Base-by-base conservation (phyloP, 2,888 invertebrate species). In the Morinoia aosen region DNA sequence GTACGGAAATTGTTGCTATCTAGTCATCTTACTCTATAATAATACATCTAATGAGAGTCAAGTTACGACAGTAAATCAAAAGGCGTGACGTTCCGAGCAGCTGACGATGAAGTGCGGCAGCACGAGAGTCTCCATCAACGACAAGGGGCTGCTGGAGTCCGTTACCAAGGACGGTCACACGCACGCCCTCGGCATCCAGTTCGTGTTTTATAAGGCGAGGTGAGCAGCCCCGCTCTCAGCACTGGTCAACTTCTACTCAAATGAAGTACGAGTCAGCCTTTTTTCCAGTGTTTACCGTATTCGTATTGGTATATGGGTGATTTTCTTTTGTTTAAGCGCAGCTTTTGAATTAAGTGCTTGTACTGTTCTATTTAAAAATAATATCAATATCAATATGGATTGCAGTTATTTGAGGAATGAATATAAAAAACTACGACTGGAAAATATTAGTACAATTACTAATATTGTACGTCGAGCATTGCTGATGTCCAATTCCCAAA, bases 61-160 rank as follows among this genome's bases (percentile, higher is more conserved):
- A 48, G 48, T 48, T 5, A 48, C 48, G 3, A 48, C 48, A 48
- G 48, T 48, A 48, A 48, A 48, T 48, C 48, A 61, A 16, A 12
- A 16, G 16, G 8, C 8, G 61, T 1, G 25, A 76, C 76, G 10
- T 76, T 76, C 25, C 10, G 33, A 16, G 25, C 93, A 93, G 93
- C 93, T 93, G 57, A 93, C 57, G 58, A 93, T 93, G 93, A 93
- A 56, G 57, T 93, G 93, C 57, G 93, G 93, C 40, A 19, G 33
- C 58, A 93, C 58, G 56, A 56, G 19, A 57, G 93, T 57, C 10
- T 93, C 93, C 33, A 93, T 93, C 93, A 93, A 93, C 93, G 93
- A 93, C n/a, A 93, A 95, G 40, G 95, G 95, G 39, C 95, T 95
- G 8, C 19, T 95, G 19, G 64, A 95, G 95, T 64, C 95, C 64